phyloP scores from a whole-genome alignment of 2,797 vertebrate genomes.

The Cuniculus paca region DNA sequence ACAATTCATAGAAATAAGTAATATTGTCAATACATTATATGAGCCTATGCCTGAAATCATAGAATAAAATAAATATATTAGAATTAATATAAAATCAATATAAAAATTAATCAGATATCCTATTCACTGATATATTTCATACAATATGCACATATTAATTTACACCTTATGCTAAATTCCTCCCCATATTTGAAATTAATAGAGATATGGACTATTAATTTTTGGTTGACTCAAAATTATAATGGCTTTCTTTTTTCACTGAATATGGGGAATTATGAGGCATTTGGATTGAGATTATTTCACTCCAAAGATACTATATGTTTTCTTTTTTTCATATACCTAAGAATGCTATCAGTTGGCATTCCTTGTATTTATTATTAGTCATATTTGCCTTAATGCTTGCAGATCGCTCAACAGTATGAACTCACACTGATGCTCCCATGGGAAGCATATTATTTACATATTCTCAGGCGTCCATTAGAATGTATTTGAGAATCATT shows the following conservation, averaged over 20 bases:
- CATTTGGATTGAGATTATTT: not conserved
- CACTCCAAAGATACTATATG: not conserved
- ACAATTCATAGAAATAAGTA: not conserved
- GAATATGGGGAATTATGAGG: not conserved
- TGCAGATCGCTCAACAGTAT: not conserved
- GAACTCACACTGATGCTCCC: not conserved
- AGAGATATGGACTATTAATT: not conserved
- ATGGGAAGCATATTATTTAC: not conserved
- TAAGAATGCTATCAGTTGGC: not conserved
- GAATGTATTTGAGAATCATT: not conserved
- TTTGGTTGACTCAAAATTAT: not conserved
- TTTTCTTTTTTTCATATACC: not conserved
- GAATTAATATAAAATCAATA: not conserved
- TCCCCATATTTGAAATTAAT: not conserved
- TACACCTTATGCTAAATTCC: not conserved
- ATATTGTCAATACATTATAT: not conserved
- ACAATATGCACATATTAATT: not conserved
- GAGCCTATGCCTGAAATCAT: not conserved
- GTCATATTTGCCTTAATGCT: not conserved
- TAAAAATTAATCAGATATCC: not conserved
- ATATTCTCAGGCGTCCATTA: not conserved
- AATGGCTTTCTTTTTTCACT: not conserved
- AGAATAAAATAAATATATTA: not conserved
- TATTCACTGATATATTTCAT: not conserved
- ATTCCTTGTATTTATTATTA: not conserved